phyloP scores from a whole-genome alignment of 2,113 vertebrate genomes.

The Neolamprologus cancellatus region DNA sequence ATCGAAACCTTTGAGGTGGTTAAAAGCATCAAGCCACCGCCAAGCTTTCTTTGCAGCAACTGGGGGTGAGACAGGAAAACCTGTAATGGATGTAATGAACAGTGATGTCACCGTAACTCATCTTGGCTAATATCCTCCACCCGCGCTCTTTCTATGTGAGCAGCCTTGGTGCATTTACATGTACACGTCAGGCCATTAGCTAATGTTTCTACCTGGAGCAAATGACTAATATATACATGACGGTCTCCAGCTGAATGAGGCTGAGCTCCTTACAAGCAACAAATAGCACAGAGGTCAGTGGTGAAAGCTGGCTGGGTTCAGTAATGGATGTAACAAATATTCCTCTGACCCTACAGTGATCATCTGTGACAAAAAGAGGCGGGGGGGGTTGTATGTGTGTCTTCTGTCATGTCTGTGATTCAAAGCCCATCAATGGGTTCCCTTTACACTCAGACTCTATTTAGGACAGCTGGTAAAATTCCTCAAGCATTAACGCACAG shows the following conservation, averaged over 20 bases:
- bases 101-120: background rate
- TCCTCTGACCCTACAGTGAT: background rate
- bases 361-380: background rate
- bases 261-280: background rate
- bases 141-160: background rate
- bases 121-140: background rate
- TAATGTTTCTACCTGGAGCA: background rate
- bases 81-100: conserved; percentile 53
- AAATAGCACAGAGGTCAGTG: background rate
- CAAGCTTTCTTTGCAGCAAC: background rate
- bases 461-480: conserved; percentile 72
- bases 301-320: background rate
- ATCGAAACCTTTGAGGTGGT: conserved; percentile 49
- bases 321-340: background rate
- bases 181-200: conserved; percentile 18
- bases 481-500: conserved; percentile 51
- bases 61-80: conserved; percentile 2
- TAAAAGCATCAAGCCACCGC: background rate
- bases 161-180: conserved; percentile 12
- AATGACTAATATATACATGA: background rate
- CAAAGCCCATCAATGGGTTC: conserved; percentile 50
- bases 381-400: background rate
- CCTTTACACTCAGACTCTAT: conserved; percentile 51
- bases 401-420: conserved; percentile 16
- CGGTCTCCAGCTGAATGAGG: background rate